Evolutionary conservation across 2,888 invertebrate species (phyloP).

Genomic region (Lutraria lutraria): DNA sequence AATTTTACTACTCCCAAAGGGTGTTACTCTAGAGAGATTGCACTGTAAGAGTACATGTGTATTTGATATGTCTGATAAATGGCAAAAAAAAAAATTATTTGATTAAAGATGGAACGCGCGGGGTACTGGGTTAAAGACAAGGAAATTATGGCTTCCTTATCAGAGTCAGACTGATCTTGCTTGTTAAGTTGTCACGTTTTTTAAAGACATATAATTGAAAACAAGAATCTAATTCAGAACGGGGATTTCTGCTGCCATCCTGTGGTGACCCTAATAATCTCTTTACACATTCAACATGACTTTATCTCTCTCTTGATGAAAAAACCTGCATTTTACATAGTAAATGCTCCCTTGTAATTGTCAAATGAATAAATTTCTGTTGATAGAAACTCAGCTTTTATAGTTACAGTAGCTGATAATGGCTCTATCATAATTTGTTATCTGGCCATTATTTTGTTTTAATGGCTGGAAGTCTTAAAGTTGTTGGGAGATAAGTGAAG

Average conservation of each 20-base stretch:
- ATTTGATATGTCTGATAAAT: too few relatives aligned
- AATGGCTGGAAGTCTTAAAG: not conserved
- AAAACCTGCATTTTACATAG: not conserved
- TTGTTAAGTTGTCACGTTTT: not conserved
- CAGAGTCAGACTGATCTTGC: not conserved
- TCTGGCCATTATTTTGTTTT: not conserved
- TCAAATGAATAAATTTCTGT: not conserved
- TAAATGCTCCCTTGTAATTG: not conserved
- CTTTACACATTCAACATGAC: not conserved
- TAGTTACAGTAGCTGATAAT: not conserved
- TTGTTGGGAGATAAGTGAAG: not conserved
- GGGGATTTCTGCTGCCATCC: not conserved
- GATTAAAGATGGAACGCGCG: too few relatives aligned
- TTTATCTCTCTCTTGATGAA: not conserved
- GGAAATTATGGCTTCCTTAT: too few relatives aligned
- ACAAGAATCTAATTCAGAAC: not conserved
- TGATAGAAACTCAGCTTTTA: not conserved
- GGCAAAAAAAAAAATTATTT: too few relatives aligned
- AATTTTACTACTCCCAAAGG: too few relatives aligned
- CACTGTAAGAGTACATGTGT: too few relatives aligned
- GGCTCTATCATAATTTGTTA: constrained; percentile 18
- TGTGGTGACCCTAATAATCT: not conserved
- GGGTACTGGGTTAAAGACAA: too few relatives aligned
- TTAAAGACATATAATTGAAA: not conserved
- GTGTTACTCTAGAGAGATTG: too few relatives aligned